These are phyloP conservation scores for Meloidogyne exigua DNA, from an alignment of 1,140 invertebrate genomes.

Conservation along the genomic window DNA sequence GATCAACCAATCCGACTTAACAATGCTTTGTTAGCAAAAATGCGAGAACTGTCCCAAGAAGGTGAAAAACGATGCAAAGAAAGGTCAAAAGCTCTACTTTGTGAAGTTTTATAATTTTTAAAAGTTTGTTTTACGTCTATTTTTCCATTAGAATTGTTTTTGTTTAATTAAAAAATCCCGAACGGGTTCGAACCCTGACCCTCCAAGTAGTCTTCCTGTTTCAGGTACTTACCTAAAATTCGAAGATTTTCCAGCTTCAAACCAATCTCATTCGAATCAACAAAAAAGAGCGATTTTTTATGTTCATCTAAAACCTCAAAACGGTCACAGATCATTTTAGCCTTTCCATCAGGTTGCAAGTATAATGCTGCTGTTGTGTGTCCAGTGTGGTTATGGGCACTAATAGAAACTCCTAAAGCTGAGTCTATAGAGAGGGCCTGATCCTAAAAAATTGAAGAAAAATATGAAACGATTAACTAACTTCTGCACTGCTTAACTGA, in stretches of 20 bases:
- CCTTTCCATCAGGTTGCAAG: conserved; percentile 75
- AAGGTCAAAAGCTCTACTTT: not conserved
- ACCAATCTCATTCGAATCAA: conserved; percentile 76
- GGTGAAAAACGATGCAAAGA: not conserved
- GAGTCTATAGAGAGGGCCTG: conserved; percentile 81
- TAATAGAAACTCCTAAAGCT: conserved; percentile 79
- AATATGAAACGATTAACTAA: conserved; percentile 25
- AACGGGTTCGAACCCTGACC: no score
- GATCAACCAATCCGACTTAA: not conserved
- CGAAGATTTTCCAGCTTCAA: conserved; percentile 61
- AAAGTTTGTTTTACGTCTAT: not conserved
- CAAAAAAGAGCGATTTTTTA: conserved; percentile 78
- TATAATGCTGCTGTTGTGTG: conserved; percentile 75
- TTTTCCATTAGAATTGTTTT: not conserved
- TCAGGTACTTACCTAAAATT: conserved; percentile 49
- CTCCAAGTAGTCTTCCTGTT: no score
- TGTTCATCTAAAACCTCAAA: conserved; percentile 78
- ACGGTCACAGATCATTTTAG: conserved; percentile 76
- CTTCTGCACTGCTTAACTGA: conserved; percentile 42
- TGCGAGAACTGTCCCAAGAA: not conserved
- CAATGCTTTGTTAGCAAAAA: not conserved
- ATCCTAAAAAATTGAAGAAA: conserved; percentile 66
- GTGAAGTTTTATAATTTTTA: conserved; percentile 12
- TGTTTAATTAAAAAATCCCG: not conserved
- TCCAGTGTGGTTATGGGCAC: conserved; percentile 74